These are phyloP conservation scores for Tichodroma muraria DNA, from an alignment of 2,113 vertebrate genomes.

Conservation along the genomic window DNA sequence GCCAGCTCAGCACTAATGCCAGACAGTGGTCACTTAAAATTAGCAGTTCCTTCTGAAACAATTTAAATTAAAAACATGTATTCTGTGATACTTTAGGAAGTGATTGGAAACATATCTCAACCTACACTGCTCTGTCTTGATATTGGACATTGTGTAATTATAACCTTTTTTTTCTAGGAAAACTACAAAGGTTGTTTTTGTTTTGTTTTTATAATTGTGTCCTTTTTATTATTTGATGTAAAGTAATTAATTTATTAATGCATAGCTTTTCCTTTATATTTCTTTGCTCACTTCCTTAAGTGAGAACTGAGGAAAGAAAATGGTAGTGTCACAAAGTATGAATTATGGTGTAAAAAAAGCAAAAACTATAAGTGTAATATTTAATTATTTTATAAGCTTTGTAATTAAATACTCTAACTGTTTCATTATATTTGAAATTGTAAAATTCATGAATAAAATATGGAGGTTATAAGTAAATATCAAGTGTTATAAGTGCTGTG, in stretches of 20 bases:
- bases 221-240: slow-evolving; percentile 75
- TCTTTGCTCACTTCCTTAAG: slow-evolving; percentile 63
- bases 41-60: slow-evolving; percentile 56
- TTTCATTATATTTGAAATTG: slow-evolving; percentile 68
- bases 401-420: slow-evolving; percentile 76
- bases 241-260: slow-evolving; percentile 83
- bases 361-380: slow-evolving; percentile 78
- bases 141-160: slow-evolving; percentile 1
- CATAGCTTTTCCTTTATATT: slow-evolving; percentile 71
- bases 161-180: slow-evolving; percentile 42
- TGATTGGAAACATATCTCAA: slow-evolving; percentile 30
- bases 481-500: background rate
- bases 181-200: slow-evolving; percentile 16
- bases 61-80: slow-evolving; percentile 54
- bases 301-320: slow-evolving; percentile 62
- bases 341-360: slow-evolving; percentile 71
- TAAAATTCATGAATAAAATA: slow-evolving; percentile 61
- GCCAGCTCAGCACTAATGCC: slow-evolving; percentile 66
- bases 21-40: slow-evolving; percentile 70
- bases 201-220: slow-evolving; percentile 64
- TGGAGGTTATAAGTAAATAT: slow-evolving; percentile 12
- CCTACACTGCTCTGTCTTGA: background rate
- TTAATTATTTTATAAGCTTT: slow-evolving; percentile 85
- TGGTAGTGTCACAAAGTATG: slow-evolving; percentile 64
- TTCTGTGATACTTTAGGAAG: slow-evolving; percentile 8